Evolutionary conservation across 1,140 invertebrate species (phyloP), one percentile per base, ranked within the genome.

Genomic region (Polypedilum pembai): DNA sequence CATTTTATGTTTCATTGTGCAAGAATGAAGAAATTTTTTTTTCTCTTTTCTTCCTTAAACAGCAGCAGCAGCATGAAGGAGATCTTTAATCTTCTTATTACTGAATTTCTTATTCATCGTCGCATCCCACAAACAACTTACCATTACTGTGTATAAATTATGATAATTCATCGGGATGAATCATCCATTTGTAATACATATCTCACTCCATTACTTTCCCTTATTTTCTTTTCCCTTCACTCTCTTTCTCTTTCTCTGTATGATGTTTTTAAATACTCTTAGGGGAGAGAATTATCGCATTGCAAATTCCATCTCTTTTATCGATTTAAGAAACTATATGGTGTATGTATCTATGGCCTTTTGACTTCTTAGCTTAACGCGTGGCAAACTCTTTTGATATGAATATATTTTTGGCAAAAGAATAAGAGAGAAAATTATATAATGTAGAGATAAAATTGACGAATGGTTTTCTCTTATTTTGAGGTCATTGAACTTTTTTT

Each of bases 51-150:
- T n/a, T n/a, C n/a, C n/a, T n/a, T n/a, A n/a, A n/a, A n/a, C n/a
- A n/a, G n/a, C 24, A 33, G 5, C 5, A 56, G 12, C 3, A 56
- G n/a, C 4, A 8, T 56, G 45, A 8, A 56, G 3, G 45, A 56
- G 45, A 56, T 56, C 45, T 56, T 56, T 56, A 56, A 56, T 56
- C 45, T 56, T n/a, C 45, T 56, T 56, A n/a, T 56, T 56, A 56
- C 12, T n/a, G n/a, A n/a, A n/a, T 56, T 56, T 56, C 45, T n/a
- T 56, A 56, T 56, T 56, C 45, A 56, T 56, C 45, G 12, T 15
- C 45, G n/a, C 45, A 56, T 56, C 45, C 45, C 45, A n/a, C 45
- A 56, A 56, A 56, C 45, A n/a, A n/a, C 45, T 56, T 12, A 56
- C 12, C 45, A 56, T n/a, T 56, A 56, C 45, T n/a, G 45, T 56